Conservation (phyloP, 2,113 vertebrate species). For the Apodemus speciosus region DNA sequence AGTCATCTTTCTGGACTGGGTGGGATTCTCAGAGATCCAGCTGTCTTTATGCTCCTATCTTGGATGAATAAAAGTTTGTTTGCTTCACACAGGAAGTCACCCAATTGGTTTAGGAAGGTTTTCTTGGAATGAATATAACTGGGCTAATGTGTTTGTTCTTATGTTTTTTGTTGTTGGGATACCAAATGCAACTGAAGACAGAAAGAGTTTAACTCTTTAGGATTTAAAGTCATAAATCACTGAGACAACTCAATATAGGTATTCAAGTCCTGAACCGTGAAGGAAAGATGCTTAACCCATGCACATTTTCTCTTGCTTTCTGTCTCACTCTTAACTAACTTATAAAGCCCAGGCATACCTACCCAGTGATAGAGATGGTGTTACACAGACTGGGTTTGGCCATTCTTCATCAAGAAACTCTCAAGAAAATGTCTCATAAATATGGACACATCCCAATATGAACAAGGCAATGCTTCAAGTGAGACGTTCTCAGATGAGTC, state of each 20-base stretch:
- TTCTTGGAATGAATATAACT: neutral
- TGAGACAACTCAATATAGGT: too few species aligned
- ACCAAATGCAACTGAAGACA: neutral
- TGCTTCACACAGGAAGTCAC: neutral
- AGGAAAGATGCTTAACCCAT: too few species aligned
- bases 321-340: too few species aligned
- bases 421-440: neutral
- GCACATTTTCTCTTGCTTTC: too few species aligned
- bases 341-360: too few species aligned
- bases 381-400: too few species aligned
- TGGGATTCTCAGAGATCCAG: neutral
- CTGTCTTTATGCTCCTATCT: neutral
- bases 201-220: too few species aligned
- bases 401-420: neutral
- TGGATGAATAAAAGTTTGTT: neutral
- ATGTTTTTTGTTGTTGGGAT: neutral
- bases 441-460: neutral
- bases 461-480: too few species aligned
- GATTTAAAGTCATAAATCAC: too few species aligned
- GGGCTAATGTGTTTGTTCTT: neutral
- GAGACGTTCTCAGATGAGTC: neutral
- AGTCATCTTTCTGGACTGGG: neutral
- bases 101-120: neutral
- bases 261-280: too few species aligned
- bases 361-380: too few species aligned